Conservation (phyloP, 2,113 vertebrate genomes). For the Microcebus murinus region DNA sequence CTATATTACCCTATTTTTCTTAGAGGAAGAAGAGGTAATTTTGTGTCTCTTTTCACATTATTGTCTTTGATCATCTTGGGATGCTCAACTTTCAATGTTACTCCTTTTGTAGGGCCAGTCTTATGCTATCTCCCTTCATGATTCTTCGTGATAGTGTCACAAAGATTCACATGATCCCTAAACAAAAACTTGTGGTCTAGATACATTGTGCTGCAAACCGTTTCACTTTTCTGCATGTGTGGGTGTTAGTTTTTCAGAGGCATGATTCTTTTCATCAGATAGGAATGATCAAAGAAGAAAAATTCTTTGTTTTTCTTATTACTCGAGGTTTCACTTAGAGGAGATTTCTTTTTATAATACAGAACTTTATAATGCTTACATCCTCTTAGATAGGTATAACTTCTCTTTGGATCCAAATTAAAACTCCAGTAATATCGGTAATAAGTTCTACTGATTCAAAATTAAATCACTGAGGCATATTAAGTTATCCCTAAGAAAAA, state of each 20-base stretch:
- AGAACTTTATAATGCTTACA: background rate
- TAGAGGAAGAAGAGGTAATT: background rate
- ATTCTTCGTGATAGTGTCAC: conserved; percentile 44
- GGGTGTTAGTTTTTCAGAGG: conserved; percentile 31
- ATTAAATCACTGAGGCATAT: background rate
- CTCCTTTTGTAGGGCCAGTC: background rate
- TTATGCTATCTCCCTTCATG: background rate
- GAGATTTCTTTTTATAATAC: background rate
- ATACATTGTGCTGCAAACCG: background rate
- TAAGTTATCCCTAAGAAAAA: background rate
- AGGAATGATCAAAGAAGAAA: conserved; percentile 61
- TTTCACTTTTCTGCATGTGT: conserved; percentile 10
- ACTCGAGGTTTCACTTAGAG: background rate
- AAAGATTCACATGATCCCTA: conserved; percentile 51
- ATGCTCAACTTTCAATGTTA: conserved; percentile 25
- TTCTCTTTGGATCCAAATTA: conserved; percentile 33
- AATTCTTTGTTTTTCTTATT: conserved; percentile 18
- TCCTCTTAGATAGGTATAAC: background rate
- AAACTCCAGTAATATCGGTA: background rate
- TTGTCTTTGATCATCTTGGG: background rate
- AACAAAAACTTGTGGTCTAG: conserved; percentile 14
- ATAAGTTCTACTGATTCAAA: background rate
- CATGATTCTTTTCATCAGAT: conserved; percentile 52
- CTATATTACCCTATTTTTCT: background rate
- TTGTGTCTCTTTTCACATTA: background rate